A percentile compares a stretch with the other conserved stretches of the same genome.
Evolutionary conservation across 2,113 vertebrate species (phyloP).

Genomic region (Nycticryphes semicollaris): DNA sequence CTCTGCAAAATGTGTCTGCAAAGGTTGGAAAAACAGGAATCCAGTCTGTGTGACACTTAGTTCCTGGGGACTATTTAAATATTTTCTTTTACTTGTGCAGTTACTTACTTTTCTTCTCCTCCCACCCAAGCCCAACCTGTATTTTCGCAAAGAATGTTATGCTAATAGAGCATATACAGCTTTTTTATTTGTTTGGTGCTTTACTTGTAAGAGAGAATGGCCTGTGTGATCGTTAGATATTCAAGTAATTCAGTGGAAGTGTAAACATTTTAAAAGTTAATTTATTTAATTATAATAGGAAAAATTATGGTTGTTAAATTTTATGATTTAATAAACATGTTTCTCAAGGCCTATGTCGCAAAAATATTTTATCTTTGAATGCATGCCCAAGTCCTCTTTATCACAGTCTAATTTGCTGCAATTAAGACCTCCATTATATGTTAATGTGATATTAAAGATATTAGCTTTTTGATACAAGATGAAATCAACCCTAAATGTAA

Average conservation of each 20-base stretch:
- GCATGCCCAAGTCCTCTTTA: not conserved
- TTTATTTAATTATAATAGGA: not conserved
- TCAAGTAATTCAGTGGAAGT: not conserved
- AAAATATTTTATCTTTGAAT: not conserved
- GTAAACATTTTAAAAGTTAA: not conserved
- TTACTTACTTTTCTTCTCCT: not conserved
- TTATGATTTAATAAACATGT: not conserved
- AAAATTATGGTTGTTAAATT: not conserved
- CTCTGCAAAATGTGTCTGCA: not conserved
- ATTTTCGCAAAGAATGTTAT: not conserved
- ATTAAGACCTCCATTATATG: not conserved
- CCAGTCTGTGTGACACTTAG: not conserved
- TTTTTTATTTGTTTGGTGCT: not conserved
- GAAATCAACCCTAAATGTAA: slow-evolving; percentile 18
- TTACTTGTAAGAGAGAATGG: not conserved
- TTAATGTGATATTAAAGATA: slow-evolving; percentile 16
- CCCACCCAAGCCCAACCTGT: not conserved
- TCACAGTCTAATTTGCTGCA: not conserved
- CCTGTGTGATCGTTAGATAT: not conserved
- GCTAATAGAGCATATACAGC: not conserved
- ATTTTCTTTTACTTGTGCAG: not conserved
- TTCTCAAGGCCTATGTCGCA: not conserved
- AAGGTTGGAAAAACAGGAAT: not conserved
- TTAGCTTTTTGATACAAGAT: slow-evolving; percentile 1
- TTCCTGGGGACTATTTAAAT: not conserved